Conservation (phyloP, 2,113 vertebrate genomes). For the Epinephelus lanceolatus region DNA sequence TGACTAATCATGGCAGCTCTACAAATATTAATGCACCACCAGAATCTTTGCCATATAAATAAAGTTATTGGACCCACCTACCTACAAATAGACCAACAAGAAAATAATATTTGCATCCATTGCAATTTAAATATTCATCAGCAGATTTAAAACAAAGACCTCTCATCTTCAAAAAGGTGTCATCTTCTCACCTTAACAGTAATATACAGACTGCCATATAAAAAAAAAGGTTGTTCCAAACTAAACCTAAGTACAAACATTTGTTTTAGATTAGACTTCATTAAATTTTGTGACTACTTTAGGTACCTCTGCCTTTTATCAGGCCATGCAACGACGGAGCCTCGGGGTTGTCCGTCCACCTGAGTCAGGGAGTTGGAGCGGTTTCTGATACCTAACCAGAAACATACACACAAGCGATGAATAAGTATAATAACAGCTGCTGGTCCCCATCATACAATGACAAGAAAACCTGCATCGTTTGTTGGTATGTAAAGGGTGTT, state of each 20-base stretch:
- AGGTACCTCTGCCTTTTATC: slow-evolving; percentile 91
- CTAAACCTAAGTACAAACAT: background rate
- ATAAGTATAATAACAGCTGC: background rate
- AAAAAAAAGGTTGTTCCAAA: background rate
- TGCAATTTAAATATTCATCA: background rate
- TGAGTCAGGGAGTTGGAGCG: slow-evolving; percentile 93
- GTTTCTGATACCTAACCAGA: slow-evolving; percentile 86
- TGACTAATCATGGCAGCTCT: background rate
- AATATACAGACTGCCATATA: background rate
- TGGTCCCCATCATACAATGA: background rate
- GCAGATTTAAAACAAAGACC: background rate
- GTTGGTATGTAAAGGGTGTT: background rate
- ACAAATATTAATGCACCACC: background rate
- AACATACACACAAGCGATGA: slow-evolving; percentile 10
- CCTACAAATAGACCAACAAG: background rate
- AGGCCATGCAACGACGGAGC: slow-evolving; percentile 88
- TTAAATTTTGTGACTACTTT: background rate
- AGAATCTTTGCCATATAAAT: background rate
- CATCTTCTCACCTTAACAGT: too few species aligned
- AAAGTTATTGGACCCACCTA: background rate
- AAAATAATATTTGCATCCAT: background rate
- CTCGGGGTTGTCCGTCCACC: slow-evolving; percentile 87
- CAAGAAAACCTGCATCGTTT: background rate
- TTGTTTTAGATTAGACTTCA: background rate
- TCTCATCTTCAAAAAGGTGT: background rate